phyloP scores from a whole-genome alignment of 2,113 vertebrate genomes.

The Tupaia chinensis region DNA sequence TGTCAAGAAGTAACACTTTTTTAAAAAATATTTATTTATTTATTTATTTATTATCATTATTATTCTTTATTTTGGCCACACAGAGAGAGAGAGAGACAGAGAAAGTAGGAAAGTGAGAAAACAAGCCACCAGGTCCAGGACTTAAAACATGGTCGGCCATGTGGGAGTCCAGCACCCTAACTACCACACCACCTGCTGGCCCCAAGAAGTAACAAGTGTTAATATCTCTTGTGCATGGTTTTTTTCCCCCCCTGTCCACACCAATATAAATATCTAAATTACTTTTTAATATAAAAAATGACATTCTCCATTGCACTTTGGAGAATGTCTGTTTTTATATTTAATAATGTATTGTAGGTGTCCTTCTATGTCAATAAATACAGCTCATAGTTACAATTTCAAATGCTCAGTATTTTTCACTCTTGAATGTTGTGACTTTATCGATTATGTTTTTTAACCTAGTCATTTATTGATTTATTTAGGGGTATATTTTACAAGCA shows the following conservation, averaged over 20 bases:
- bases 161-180: too few relatives aligned
- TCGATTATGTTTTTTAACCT: background rate
- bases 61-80: too few relatives aligned
- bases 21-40: too few relatives aligned
- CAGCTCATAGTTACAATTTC: background rate
- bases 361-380: background rate
- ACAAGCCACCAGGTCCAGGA: too few relatives aligned
- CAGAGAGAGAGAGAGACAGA: too few relatives aligned
- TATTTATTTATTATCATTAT: too few relatives aligned
- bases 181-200: too few relatives aligned
- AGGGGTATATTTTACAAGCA: background rate
- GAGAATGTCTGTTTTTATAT: background rate
- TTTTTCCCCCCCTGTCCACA: background rate
- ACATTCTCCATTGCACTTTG: background rate
- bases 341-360: background rate
- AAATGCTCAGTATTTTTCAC: background rate
- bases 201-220: background rate
- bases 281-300: background rate
- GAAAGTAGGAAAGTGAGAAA: too few relatives aligned
- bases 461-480: background rate
- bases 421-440: background rate
- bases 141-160: too few relatives aligned
- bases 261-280: background rate
- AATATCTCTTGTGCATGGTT: background rate
- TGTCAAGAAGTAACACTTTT: too few relatives aligned